Conservation (phyloP, 1,140 invertebrate species). For the Hylyphantes graminicola region DNA sequence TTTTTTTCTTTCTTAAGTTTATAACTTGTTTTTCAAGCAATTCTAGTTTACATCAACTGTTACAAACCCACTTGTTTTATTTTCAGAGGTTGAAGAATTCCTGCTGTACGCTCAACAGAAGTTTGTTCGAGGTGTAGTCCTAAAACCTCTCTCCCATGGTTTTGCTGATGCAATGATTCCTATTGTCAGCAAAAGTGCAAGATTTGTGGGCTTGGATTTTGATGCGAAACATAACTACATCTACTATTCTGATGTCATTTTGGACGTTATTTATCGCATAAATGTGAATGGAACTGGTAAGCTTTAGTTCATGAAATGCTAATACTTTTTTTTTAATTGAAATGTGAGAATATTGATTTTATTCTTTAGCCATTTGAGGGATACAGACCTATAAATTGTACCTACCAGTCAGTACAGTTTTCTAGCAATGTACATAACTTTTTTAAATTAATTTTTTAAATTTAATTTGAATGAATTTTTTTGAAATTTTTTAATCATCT, state of each 20-base stretch:
- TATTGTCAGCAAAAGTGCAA: slow-evolving; percentile 84
- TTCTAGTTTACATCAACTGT: too few species aligned
- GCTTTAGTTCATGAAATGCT: not conserved
- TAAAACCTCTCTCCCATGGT: slow-evolving; percentile 87
- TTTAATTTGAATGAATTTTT: too few species aligned
- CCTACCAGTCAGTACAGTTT: too few species aligned
- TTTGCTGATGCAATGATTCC: slow-evolving; percentile 91
- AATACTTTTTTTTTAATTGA: slow-evolving; percentile 67
- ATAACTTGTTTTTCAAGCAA: too few species aligned
- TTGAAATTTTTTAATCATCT: too few species aligned
- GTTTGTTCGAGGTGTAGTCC: slow-evolving; percentile 93
- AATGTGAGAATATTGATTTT: too few species aligned
- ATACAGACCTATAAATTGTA: too few species aligned
- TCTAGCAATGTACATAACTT: not conserved
- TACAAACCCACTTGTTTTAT: not conserved
- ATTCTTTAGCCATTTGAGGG: too few species aligned
- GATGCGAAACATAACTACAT: slow-evolving; percentile 91
- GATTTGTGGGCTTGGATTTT: slow-evolving; percentile 97
- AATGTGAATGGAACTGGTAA: slow-evolving; percentile 85
- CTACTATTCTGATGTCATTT: slow-evolving; percentile 96
- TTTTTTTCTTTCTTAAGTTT: too few species aligned
- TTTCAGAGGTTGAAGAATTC: slow-evolving; percentile 84
- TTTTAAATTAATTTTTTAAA: too few species aligned
- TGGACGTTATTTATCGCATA: slow-evolving; percentile 94
- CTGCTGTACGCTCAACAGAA: slow-evolving; percentile 97